These are phyloP conservation scores for Sebastes iracundus DNA, from an alignment of 2,797 vertebrate species.

Conservation along the genomic window DNA sequence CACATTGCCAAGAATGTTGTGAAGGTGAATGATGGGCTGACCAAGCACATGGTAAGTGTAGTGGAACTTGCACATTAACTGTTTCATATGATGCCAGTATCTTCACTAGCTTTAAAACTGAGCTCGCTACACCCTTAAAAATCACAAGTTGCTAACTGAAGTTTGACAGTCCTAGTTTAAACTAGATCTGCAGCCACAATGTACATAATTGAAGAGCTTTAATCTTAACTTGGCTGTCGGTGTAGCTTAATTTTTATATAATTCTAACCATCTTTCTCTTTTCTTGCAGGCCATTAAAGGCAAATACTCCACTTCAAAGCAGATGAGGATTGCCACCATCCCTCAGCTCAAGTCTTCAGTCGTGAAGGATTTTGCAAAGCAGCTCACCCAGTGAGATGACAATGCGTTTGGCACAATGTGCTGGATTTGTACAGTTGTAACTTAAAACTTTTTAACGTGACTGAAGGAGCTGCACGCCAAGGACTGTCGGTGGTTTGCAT, in stretches of 20 bases:
- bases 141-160: no score
- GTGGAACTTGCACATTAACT: neutral
- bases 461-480: neutral
- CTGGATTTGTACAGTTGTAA: conserved; percentile 63
- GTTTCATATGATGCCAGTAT: no score
- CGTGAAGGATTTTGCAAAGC: conserved; percentile 80
- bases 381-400: conserved; percentile 57
- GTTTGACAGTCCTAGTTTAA: no score
- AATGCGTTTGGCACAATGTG: conserved; percentile 34
- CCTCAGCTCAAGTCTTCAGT: conserved; percentile 81
- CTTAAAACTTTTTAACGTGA: conserved; percentile 30
- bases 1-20: conserved; percentile 91
- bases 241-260: no score
- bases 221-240: fast-evolving
- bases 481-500: neutral
- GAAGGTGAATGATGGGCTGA: conserved; percentile 79
- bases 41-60: conserved; percentile 84
- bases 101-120: no score
- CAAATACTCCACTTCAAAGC: conserved; percentile 85
- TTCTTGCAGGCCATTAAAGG: conserved; percentile 84
- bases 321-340: conserved; percentile 81
- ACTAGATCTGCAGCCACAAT: neutral
- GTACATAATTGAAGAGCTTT: no score
- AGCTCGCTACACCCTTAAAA: no score
- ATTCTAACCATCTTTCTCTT: neutral